Evolutionary conservation across 2,888 invertebrate genomes (phyloP), one percentile per base, ranked within the genome.

Genomic region (Brassicogethes aeneus): DNA sequence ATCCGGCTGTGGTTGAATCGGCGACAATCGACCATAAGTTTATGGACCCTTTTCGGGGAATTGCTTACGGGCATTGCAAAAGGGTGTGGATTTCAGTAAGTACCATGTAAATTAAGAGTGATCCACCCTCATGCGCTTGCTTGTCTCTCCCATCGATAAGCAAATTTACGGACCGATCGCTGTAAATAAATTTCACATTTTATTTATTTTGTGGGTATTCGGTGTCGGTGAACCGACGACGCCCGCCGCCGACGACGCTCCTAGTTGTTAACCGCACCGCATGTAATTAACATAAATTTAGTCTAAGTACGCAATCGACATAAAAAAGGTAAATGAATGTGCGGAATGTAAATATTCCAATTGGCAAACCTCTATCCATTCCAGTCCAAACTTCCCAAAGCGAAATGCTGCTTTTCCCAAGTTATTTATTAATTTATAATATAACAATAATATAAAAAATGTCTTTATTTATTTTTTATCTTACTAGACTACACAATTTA

Each of bases 61-160:
- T 43, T 44, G 36, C 39, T 36, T 42, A 42, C 45, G 34, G 36
- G 46, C 43, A 38, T 44, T 23, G 40, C 40, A 42, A 46, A 45
- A 47, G 49, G 53, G 50, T 48, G 51, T 48, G 48, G 52, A 52
- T 54, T 54, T 51, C 54, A 33, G 43, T 47, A 51, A 51, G 51
- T 54, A 47, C 51, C 51, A 54, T 54, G 54, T 54, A 52, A 54
- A 52, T 54, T 52, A 50, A 48, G 45, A 37, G 37, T 43, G 47
- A 53, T 52, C 47, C 51, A 49, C 49, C 51, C 52, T 45, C 36
- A 36, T 40, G 42, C 37, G 47, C 43, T 50, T 48, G 47, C 43
- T 50, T 48, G 48, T 50, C 45, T 50, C 44, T 42, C n/a, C 41
- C 48, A 50, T 47, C 46, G 50, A 47, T 46, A 45, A 42, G 39